Percentiles rank a stretch among this genome's conserved stretches.
phyloP scores from a whole-genome alignment of 1,140 invertebrate genomes.

The Delia radicum region DNA sequence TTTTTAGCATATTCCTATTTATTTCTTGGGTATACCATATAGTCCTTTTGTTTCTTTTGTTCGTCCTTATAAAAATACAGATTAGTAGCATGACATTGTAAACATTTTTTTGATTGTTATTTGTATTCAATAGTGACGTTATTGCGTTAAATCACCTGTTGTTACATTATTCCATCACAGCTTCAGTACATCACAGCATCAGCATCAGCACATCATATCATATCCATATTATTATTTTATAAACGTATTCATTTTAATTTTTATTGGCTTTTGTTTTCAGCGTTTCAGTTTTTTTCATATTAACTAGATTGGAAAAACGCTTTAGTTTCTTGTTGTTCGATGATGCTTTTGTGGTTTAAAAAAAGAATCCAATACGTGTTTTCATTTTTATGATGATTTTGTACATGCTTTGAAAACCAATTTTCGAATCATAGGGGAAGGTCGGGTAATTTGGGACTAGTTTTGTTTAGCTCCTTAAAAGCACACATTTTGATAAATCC shows the following conservation, averaged over 20 bases:
- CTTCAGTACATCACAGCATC: neutral
- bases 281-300: neutral
- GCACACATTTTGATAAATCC: no score
- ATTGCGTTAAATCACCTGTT: constrained; percentile 49
- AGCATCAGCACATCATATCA: neutral
- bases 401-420: neutral
- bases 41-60: neutral
- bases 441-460: no score
- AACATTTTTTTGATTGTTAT: constrained; percentile 31
- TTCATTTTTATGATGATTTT: neutral
- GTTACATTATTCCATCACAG: neutral
- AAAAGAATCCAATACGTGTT: neutral
- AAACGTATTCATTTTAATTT: constrained; percentile 54
- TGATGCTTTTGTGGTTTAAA: neutral
- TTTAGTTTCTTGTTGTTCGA: no score
- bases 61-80: constrained; percentile 43
- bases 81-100: constrained; percentile 40
- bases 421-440: no score
- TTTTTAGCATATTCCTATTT: neutral
- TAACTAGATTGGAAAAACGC: neutral
- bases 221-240: constrained; percentile 51
- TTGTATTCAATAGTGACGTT: constrained; percentile 54
- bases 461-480: no score
- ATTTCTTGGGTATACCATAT: neutral
- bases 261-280: constrained; percentile 40